A percentile compares a stretch with the other conserved stretches of the same genome.
phyloP scores from a whole-genome alignment of 2,797 vertebrate genomes.

The Nyctalus aviator region DNA sequence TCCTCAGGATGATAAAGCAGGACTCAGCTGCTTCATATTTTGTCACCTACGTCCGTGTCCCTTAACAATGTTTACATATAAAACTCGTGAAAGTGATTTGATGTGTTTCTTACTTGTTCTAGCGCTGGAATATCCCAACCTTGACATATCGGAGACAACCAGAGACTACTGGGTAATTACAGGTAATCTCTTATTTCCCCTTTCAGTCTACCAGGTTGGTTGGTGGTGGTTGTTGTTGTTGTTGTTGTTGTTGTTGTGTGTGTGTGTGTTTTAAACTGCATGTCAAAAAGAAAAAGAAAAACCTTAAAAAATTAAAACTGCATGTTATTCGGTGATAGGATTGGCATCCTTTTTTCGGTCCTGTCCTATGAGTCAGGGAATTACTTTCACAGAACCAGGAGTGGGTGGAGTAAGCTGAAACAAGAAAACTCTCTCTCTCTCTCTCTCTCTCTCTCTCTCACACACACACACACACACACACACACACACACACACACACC shows the following conservation, averaged over 20 bases:
- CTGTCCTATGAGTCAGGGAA: not conserved
- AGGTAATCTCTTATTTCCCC: constrained; percentile 89
- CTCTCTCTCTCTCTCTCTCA: too few species aligned
- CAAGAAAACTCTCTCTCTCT: not conserved
- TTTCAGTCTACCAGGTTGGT: not conserved
- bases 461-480: not conserved
- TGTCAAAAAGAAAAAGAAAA: not conserved
- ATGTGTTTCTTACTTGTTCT: constrained; percentile 76
- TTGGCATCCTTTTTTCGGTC: not conserved
- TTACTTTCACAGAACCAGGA: not conserved
- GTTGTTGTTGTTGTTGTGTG: not conserved
- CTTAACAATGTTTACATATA: not conserved
- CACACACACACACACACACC: not conserved
- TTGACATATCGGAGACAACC: constrained; percentile 95
- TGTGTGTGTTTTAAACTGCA: not conserved
- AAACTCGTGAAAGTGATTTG: constrained; percentile 12
- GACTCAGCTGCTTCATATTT: not conserved
- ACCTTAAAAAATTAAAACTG: not conserved
- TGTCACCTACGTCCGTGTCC: not conserved
- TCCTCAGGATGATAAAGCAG: not conserved
- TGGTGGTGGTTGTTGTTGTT: not conserved
- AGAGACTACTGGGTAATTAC: constrained; percentile 98
- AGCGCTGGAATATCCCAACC: constrained; percentile 98
- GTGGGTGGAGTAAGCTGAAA: not conserved
- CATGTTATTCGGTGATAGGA: not conserved